phyloP scores from a whole-genome alignment of 2,113 vertebrate genomes.

The Crotalus tigris region DNA sequence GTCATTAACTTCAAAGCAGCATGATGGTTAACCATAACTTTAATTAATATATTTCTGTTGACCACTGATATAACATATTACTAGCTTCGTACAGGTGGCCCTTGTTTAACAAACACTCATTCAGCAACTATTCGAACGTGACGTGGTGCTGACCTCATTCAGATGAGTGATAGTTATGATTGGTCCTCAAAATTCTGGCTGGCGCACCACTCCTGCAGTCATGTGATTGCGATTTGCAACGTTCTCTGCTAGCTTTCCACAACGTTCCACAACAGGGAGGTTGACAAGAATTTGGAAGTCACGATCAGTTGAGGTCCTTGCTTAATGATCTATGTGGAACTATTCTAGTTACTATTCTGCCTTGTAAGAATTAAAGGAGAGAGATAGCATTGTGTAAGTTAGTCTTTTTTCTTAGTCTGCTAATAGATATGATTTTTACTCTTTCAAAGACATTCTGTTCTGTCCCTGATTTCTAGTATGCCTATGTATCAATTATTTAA shows the following conservation, averaged over 20 bases:
- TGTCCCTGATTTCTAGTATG: background rate
- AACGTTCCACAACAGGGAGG: background rate
- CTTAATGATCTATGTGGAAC: background rate
- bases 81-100: background rate
- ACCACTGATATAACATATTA: background rate
- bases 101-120: background rate
- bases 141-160: background rate
- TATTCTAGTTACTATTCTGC: background rate
- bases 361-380: background rate
- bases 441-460: background rate
- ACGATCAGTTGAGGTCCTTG: background rate
- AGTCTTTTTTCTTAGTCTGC: background rate
- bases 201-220: too few species aligned
- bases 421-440: accelerated
- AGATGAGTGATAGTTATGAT: background rate
- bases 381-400: background rate
- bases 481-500: background rate
- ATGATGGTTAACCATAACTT: background rate
- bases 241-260: background rate
- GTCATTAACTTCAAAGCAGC: background rate
- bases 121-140: background rate
- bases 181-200: background rate
- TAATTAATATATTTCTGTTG: background rate
- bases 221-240: background rate
- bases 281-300: background rate